These are phyloP conservation scores for Eupsilia transversa DNA, from an alignment of 2,888 invertebrate species.

Conservation along the genomic window DNA sequence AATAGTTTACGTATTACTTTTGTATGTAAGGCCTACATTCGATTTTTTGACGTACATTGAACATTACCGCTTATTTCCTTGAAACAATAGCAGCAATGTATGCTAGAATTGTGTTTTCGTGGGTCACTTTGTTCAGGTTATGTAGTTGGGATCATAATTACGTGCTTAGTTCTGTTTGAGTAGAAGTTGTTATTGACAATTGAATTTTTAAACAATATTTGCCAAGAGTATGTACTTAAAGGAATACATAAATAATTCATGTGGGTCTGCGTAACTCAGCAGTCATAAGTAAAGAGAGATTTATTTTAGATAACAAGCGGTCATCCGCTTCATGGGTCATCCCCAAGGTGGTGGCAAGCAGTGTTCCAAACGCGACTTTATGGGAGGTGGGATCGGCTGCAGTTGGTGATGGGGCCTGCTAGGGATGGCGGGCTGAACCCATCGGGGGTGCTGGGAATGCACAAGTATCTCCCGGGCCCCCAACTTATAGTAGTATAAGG, in stretches of 20 bases:
- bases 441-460: too few species aligned
- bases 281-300: background rate
- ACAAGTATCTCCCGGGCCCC: too few species aligned
- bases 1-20: slow-evolving; percentile 63
- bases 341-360: too few species aligned
- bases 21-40: slow-evolving; percentile 3
- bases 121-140: background rate
- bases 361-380: too few species aligned
- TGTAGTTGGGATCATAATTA: slow-evolving; percentile 23
- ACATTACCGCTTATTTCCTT: background rate
- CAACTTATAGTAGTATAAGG: too few species aligned
- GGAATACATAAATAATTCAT: slow-evolving; percentile 31
- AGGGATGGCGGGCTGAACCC: too few species aligned
- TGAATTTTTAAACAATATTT: slow-evolving; percentile 33
- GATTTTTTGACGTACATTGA: slow-evolving; percentile 11
- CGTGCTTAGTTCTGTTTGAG: slow-evolving; percentile 24
- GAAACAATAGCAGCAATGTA: slow-evolving; percentile 10
- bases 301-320: too few species aligned
- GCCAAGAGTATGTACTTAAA: background rate
- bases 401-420: too few species aligned
- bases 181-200: slow-evolving; percentile 23
- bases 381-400: too few species aligned
- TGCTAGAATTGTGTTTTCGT: background rate
- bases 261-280: slow-evolving; percentile 2
- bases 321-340: too few species aligned